A percentile compares a stretch with the other conserved stretches of the same genome.
Evolutionary conservation across 2,888 invertebrate genomes (phyloP).

Genomic region (Drepana falcataria): DNA sequence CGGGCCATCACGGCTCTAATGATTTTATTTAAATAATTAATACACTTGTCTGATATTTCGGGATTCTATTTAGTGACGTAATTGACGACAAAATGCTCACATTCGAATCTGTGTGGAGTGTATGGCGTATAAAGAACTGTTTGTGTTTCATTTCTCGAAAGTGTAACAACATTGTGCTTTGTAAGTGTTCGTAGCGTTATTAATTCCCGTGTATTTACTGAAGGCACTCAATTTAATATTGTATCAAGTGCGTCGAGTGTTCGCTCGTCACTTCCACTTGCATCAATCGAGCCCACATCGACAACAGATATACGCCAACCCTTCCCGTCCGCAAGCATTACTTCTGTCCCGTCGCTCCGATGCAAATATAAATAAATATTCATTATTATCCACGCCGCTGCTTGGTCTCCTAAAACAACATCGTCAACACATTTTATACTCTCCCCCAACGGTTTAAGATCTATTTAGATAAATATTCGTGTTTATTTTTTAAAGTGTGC

Average conservation of each 20-base stretch:
- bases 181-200: neutral
- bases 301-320: constrained; percentile 26
- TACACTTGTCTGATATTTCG: too few relatives aligned
- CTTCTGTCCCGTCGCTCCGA: constrained; percentile 48
- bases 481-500: constrained; percentile 23
- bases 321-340: constrained; percentile 52
- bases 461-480: constrained; percentile 14
- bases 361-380: constrained; percentile 59
- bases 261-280: constrained; percentile 18
- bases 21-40: too few relatives aligned
- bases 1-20: too few relatives aligned
- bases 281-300: constrained; percentile 20
- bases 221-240: constrained; percentile 14
- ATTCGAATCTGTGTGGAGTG: too few relatives aligned
- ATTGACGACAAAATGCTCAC: too few relatives aligned
- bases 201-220: constrained; percentile 2
- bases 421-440: constrained; percentile 15
- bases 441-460: constrained; percentile 15
- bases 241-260: constrained; percentile 15
- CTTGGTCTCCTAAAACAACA: constrained; percentile 17
- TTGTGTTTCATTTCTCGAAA: too few relatives aligned
- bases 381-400: constrained; percentile 13
- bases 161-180: neutral
- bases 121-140: too few relatives aligned
- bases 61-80: too few relatives aligned